Evolutionary conservation across 1,140 invertebrate species (phyloP), one percentile per base, ranked within the genome.

Genomic region (Meloidogyne floridensis): DNA sequence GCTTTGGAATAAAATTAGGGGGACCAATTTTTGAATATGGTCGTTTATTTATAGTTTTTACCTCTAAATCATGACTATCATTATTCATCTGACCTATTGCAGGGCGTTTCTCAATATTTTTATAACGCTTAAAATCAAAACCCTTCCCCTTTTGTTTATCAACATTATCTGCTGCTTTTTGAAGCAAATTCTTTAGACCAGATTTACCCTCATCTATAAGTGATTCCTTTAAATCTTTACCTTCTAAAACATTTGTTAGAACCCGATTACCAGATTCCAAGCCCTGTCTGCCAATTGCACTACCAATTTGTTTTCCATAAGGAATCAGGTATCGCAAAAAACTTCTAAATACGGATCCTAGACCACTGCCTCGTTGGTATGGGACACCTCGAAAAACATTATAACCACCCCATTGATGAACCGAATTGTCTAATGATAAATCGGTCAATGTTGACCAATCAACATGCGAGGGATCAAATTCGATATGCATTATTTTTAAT

Each of bases 401-500:
- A 51, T 18, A 74, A 13, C 72, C 72, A n/a, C 72, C 72, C 47
- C 47, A 74, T 15, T 74, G 72, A 18, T 32, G 32, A 32, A 74
- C n/a, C n/a, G 54, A 74, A 5, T 74, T 32, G 32, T 32, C 72
- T 15, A 11, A 11, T 18, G 72, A 74, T 10, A 13, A 11, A 6
- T 6, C n/a, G 15, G n/a, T 11, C 6, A 74, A n/a, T 74, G 72
- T 74, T 15, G 72, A 74, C 72, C 72, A 74, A 74, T 74, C 72
- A 43, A 74, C 72, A 43, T 20, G 72, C 43, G 54, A 51, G 5
- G 72, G 72, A 18, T 74, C 72, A 74, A 74, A 74, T 47, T 74
- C 72, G n/a, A 74, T 51, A 74, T 74, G 72, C 72, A 74, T 74
- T 74, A 15, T 74, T 74, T 43, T 15, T 74, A 13, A 13, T 74